Conservation (phyloP, 1,140 invertebrate species). For the Eumaeus atala region DNA sequence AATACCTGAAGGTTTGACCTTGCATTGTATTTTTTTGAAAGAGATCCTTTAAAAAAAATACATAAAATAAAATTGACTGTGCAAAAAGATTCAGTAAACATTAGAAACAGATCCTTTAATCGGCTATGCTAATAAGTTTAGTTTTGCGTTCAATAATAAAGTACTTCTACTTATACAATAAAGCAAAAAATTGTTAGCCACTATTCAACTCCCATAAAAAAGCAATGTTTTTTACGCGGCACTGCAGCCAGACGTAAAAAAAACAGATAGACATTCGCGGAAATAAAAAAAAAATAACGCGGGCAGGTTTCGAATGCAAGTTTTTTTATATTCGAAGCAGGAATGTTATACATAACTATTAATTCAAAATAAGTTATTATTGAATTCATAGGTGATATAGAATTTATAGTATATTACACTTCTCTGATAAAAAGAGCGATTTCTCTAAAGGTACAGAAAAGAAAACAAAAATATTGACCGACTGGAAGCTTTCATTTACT, state of each 20-base stretch:
- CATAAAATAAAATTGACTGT: too few species aligned
- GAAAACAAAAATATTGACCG: slow-evolving; percentile 67
- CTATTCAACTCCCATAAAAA: slow-evolving; percentile 31
- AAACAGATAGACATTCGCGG: slow-evolving; percentile 51
- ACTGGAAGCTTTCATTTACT: slow-evolving; percentile 29
- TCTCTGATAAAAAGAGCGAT: slow-evolving; percentile 13
- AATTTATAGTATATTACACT: slow-evolving; percentile 18
- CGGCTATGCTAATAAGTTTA: neutral
- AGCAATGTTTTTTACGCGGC: slow-evolving; percentile 60
- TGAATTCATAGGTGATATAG: too few species aligned
- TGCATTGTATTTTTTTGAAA: too few species aligned
- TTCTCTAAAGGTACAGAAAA: slow-evolving; percentile 27
- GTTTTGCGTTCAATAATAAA: neutral
- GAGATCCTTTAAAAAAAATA: too few species aligned
- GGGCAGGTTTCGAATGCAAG: slow-evolving; percentile 65
- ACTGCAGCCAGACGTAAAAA: slow-evolving; percentile 67
- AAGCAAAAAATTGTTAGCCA: slow-evolving; percentile 5
- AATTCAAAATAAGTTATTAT: too few species aligned
- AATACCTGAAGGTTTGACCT: too few species aligned
- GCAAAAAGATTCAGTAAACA: too few species aligned
- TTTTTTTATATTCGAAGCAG: slow-evolving; percentile 50
- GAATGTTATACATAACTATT: slow-evolving; percentile 26
- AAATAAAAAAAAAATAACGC: slow-evolving; percentile 65
- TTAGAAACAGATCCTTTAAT: too few species aligned
- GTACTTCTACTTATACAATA: slow-evolving; percentile 5